These are phyloP conservation scores for Aelia acuminata DNA, from an alignment of 2,888 invertebrate genomes.

Conservation along the genomic window DNA sequence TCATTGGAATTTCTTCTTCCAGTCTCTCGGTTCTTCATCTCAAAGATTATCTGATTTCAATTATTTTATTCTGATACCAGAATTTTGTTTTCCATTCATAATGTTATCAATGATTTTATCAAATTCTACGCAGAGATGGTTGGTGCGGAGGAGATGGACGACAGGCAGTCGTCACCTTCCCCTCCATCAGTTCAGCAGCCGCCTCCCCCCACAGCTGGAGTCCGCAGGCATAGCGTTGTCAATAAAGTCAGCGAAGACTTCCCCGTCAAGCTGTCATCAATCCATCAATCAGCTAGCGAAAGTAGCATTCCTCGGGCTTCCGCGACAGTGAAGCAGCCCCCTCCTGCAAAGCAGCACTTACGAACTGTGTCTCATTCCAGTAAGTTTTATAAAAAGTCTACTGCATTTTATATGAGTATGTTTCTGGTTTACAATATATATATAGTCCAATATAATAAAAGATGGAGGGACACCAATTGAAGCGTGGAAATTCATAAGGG, in stretches of 20 bases:
- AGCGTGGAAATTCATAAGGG: no score
- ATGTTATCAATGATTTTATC: no score
- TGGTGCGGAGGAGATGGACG: conserved; percentile 34
- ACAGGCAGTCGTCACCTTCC: conserved; percentile 32
- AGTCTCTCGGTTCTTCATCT: no score
- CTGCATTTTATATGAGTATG: not conserved
- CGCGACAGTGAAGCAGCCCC: conserved; percentile 20
- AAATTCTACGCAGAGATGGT: no score
- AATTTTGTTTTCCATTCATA: no score
- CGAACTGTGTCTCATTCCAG: conserved; percentile 59
- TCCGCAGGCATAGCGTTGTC: conserved; percentile 50
- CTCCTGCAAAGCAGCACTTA: conserved; percentile 44
- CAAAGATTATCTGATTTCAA: no score
- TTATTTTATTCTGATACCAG: no score
- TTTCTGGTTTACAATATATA: no score
- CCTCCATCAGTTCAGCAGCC: not conserved
- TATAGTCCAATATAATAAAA: no score
- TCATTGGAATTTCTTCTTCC: no score
- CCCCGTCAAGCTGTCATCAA: conserved; percentile 70
- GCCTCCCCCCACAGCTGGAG: no score
- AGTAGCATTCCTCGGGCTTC: conserved; percentile 68
- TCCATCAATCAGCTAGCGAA: conserved; percentile 72
- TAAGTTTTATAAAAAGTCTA: not conserved
- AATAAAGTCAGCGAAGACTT: conserved; percentile 57
- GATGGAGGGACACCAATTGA: no score